Base-by-base conservation (phyloP, 92 coral and sea anemone species). In the Pocillopora grandis region DNA sequence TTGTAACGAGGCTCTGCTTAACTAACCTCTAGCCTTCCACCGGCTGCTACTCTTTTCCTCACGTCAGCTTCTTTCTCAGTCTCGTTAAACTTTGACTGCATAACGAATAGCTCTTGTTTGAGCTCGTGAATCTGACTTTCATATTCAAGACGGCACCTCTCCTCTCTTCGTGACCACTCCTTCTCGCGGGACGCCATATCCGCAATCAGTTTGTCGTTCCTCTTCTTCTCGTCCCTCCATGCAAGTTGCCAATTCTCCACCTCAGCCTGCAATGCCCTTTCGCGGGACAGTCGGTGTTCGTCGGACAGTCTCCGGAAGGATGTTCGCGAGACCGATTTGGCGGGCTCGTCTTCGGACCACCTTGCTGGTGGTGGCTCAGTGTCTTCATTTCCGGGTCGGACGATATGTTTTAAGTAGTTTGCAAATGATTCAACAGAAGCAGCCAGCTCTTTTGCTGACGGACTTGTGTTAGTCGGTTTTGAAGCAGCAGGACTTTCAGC, bases 361-460 rank as follows among this genome's bases (percentile, higher is more conserved):
- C 91, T 89, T 69, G 91, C 89, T 69, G 85, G 84, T n/a, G 92
- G 95, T 6, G 95, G 93, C 10, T 87, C 65, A n/a, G 80, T 80
- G 62, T 83, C 88, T 49, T 94, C 92, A 48, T 80, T 83, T 1
- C 75, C 88, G 4, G 94, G 96, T 61, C 98, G 90, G 23, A 92
- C 99, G 57, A 96, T 65, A 63, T 91, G 95, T 67, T 93, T 95
- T 14, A 96, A 82, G 68, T 96, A 96, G 76, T 92, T 96, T 14
- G 99, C 99, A 27, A 96, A 96, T 1, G 98, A 94, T 73, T 96
- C 99, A 5, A 95, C 99, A 1, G 99, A 96, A 0, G 95, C 96
- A 10, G 88, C 94, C 42, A 96, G 84, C 1, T 95, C 89, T 62
- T 83, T 83, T n/a, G 80, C 75, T 19, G 86, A 65, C 2, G 80